A percentile compares a stretch with the other conserved stretches of the same genome.
These are phyloP conservation scores for Holocentrus rufus DNA, from an alignment of 2,797 vertebrate genomes.

Conservation along the genomic window DNA sequence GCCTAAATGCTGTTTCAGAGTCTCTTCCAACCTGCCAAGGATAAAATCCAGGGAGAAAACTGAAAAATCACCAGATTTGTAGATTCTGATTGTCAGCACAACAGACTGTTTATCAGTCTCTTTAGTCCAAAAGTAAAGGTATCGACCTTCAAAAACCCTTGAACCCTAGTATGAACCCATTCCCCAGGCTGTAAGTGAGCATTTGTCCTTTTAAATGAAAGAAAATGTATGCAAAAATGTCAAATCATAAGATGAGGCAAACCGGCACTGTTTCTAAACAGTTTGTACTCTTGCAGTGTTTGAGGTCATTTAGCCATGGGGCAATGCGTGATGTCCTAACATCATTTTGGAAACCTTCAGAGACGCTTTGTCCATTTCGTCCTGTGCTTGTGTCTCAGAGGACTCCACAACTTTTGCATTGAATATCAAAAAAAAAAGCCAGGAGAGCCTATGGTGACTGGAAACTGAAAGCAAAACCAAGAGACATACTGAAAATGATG, in stretches of 20 bases:
- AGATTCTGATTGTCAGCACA: constrained; percentile 2
- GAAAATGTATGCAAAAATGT: background rate
- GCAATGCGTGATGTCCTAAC: constrained; percentile 4
- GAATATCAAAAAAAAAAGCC: background rate
- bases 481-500: background rate
- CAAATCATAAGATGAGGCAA: background rate
- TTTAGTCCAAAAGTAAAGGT: background rate
- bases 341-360: background rate
- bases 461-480: background rate
- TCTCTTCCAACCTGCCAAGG: background rate
- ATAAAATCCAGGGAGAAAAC: background rate
- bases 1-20: constrained; percentile 8
- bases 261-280: background rate
- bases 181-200: constrained; percentile 23
- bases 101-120: constrained; percentile 3
- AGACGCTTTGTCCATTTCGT: constrained; percentile 4
- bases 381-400: background rate
- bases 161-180: constrained; percentile 13
- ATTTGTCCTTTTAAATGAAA: constrained; percentile 7
- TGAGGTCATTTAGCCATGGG: constrained; percentile 9
- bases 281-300: background rate
- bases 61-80: constrained; percentile 20
- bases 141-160: background rate
- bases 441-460: background rate
- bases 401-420: background rate